Percentiles rank a stretch among this genome's conserved stretches.
Conservation (phyloP, 1,140 invertebrate genomes). For the Penaeus chinensis region DNA sequence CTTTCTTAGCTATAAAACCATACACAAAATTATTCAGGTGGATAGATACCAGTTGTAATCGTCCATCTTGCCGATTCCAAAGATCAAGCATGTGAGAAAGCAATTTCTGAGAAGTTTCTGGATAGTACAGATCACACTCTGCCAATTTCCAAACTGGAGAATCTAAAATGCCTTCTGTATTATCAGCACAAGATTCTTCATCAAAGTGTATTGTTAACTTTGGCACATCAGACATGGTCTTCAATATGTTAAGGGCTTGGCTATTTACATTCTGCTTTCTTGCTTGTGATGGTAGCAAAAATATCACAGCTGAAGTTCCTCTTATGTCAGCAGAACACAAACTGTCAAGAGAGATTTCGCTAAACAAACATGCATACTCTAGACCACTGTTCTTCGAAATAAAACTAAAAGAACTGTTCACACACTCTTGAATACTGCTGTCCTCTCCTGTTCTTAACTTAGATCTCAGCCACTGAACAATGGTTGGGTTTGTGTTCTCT, state of each 20-base stretch:
- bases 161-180: neutral
- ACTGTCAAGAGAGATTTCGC: neutral
- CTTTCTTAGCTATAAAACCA: constrained; percentile 24
- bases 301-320: constrained; percentile 40
- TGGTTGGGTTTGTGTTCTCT: neutral
- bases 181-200: neutral
- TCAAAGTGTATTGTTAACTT: constrained; percentile 1
- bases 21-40: constrained; percentile 29
- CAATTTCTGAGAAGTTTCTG: constrained; percentile 41
- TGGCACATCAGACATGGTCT: neutral
- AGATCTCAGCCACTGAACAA: constrained; percentile 32
- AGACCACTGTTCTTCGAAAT: constrained; percentile 32
- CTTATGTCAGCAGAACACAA: neutral
- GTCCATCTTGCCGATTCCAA: constrained; percentile 25
- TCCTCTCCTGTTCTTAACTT: constrained; percentile 11
- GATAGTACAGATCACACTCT: constrained; percentile 40
- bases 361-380: constrained; percentile 37
- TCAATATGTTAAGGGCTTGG: neutral
- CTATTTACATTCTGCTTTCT: neutral
- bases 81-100: constrained; percentile 6
- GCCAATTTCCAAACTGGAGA: constrained; percentile 22
- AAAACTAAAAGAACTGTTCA: constrained; percentile 25
- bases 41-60: neutral
- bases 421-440: neutral
- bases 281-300: constrained; percentile 9